These are phyloP conservation scores for Notodonta dromedarius DNA, from an alignment of 2,888 invertebrate species.

Conservation along the genomic window DNA sequence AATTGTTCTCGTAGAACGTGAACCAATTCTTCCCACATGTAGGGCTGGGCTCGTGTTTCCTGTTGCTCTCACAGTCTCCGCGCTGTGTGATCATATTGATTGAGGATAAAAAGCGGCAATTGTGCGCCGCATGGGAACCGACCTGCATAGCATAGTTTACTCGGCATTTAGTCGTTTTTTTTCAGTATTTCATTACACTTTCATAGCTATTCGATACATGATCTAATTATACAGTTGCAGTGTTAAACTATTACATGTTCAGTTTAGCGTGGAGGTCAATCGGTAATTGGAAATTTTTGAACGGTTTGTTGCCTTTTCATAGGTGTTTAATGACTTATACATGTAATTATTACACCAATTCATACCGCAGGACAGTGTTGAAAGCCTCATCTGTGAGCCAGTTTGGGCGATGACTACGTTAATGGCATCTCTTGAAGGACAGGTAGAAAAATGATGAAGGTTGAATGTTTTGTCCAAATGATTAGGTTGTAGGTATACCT, in stretches of 20 bases:
- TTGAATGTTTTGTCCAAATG: no score
- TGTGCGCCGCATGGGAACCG: slow-evolving; percentile 67
- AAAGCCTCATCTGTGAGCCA: no score
- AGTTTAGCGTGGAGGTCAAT: slow-evolving; percentile 22
- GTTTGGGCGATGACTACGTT: no score
- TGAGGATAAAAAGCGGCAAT: slow-evolving; percentile 68
- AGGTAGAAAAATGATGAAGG: no score
- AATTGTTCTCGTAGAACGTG: slow-evolving; percentile 84
- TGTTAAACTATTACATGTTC: slow-evolving; percentile 18
- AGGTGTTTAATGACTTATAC: background rate
- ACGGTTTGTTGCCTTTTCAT: background rate
- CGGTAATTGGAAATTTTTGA: slow-evolving; percentile 10
- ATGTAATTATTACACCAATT: background rate
- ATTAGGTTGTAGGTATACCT: no score
- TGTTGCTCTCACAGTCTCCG: slow-evolving; percentile 86
- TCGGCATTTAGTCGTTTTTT: slow-evolving; percentile 22
- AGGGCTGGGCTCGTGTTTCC: slow-evolving; percentile 88
- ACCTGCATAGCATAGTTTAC: slow-evolving; percentile 13
- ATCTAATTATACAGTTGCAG: slow-evolving; percentile 21
- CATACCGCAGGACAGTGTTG: no score
- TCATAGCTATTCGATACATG: slow-evolving; percentile 15
- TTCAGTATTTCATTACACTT: slow-evolving; percentile 22
- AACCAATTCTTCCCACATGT: slow-evolving; percentile 89
- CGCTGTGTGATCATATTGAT: slow-evolving; percentile 71
- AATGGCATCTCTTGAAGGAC: no score